These are phyloP conservation scores for Theonella swinhoei DNA, from an alignment of 37 sponge, comb jelly and placozoan genomes.

Conservation along the genomic window DNA sequence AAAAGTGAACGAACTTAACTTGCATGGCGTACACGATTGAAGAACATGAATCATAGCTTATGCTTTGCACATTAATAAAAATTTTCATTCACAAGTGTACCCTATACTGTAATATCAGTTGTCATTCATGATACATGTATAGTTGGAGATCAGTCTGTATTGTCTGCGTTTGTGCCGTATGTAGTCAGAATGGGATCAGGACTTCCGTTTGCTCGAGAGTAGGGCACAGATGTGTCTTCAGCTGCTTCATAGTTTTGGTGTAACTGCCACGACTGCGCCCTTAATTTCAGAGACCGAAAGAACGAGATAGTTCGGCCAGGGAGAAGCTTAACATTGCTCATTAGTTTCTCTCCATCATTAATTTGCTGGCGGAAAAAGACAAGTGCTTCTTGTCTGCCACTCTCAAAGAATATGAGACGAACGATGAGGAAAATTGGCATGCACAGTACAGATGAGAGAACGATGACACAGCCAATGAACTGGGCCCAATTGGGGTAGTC, in stretches of 20 bases:
- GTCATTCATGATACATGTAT: no score
- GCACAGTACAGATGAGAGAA: conserved; percentile 56
- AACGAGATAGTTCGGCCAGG: not conserved
- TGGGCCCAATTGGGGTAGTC: conserved; percentile 81
- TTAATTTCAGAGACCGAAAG: not conserved
- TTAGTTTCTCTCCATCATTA: not conserved
- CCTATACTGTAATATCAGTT: no score
- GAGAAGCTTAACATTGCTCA: not conserved
- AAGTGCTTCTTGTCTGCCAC: conserved; percentile 44
- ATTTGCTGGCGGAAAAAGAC: conserved; percentile 25
- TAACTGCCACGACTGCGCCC: not conserved
- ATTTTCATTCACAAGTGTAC: no score
- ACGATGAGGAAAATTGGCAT: conserved; percentile 77
- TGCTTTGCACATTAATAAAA: no score
- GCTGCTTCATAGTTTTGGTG: not conserved
- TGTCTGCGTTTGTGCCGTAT: no score
- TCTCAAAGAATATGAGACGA: conserved; percentile 35
- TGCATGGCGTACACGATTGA: no score
- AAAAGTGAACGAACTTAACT: no score
- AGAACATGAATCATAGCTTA: no score
- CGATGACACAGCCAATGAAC: conserved; percentile 75
- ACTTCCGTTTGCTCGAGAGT: not conserved
- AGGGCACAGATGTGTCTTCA: not conserved
- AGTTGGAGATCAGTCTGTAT: no score
- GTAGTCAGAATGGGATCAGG: not conserved